Conservation (phyloP, 2,113 vertebrate species). For the Tragelaphus buxtoni region DNA sequence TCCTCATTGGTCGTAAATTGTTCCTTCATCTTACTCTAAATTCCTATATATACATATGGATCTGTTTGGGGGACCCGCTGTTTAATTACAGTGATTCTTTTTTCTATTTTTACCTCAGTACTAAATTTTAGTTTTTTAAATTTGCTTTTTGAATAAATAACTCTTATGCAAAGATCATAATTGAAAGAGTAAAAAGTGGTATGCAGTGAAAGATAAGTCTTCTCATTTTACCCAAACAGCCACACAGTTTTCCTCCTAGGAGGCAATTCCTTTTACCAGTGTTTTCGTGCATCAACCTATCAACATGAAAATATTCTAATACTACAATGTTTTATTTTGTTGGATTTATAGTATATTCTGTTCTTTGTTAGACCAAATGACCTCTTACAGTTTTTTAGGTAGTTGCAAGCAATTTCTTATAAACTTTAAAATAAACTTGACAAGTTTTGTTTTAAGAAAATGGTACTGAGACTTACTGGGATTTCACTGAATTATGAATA, state of each 20-base stretch:
- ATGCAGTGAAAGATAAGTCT: neutral
- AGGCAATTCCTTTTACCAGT: neutral
- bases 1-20: neutral
- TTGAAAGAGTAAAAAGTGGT: neutral
- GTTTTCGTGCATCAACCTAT: neutral
- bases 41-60: neutral
- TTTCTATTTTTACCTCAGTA: neutral
- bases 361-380: neutral
- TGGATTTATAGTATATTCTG: neutral
- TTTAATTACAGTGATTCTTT: neutral
- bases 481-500: neutral
- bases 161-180: neutral
- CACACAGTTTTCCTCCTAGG: neutral
- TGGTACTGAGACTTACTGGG: neutral
- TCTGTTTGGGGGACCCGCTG: neutral
- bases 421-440: neutral
- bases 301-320: neutral
- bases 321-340: neutral
- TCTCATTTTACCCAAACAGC: neutral
- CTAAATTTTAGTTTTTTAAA: neutral
- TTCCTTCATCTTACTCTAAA: neutral
- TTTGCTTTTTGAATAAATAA: neutral
- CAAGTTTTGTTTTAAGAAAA: neutral
- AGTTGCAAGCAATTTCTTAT: neutral
- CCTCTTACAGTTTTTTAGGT: neutral